Percentiles rank a stretch among this genome's conserved stretches.
phyloP scores from a whole-genome alignment of 2,888 invertebrate genomes.

The Julus scanicus region DNA sequence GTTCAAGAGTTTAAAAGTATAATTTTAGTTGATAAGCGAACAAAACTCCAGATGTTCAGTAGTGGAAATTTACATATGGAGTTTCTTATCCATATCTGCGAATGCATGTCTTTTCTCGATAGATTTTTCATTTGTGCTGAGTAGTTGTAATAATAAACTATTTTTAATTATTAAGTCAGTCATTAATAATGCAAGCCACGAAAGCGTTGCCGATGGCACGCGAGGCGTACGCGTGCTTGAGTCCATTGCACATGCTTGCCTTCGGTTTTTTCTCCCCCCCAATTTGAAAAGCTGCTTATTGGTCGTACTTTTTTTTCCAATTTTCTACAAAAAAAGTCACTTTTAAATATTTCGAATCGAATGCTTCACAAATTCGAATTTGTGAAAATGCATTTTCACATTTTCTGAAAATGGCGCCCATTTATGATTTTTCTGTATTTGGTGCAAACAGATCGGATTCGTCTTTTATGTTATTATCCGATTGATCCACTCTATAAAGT shows the following conservation, averaged over 20 bases:
- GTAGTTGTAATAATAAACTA: conserved; percentile 13
- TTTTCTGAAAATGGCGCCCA: neutral
- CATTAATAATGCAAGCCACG: conserved; percentile 3
- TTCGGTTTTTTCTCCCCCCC: neutral
- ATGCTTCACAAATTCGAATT: neutral
- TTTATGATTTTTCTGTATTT: neutral
- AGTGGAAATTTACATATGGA: neutral
- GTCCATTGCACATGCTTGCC: neutral
- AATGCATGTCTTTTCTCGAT: neutral
- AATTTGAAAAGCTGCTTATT: neutral
- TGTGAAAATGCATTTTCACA: no score
- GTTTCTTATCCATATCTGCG: neutral
- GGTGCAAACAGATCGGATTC: neutral
- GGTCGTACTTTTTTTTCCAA: neutral
- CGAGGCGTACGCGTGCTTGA: neutral
- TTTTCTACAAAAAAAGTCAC: neutral
- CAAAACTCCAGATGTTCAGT: neutral
- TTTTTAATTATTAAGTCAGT: conserved; percentile 32
- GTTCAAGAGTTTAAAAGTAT: no score
- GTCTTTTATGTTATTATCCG: neutral
- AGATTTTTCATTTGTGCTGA: neutral
- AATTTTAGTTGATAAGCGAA: neutral
- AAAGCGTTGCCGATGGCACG: neutral
- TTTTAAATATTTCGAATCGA: neutral
- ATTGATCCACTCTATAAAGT: neutral